Conservation (phyloP, 2,113 vertebrate species). For the Strix aluco region DNA sequence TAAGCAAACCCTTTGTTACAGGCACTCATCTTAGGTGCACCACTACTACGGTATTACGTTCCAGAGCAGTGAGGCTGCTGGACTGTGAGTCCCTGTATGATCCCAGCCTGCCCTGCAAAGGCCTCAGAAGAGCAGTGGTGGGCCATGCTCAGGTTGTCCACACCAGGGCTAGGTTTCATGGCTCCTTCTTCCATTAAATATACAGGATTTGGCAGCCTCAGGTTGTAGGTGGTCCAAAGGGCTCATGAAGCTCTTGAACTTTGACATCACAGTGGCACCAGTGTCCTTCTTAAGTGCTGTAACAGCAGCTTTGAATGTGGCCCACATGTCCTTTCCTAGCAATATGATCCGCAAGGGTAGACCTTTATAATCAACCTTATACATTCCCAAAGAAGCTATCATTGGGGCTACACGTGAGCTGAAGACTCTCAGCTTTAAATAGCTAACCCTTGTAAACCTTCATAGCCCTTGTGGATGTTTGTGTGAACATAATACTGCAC, state of each 20-base stretch:
- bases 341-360: not conserved
- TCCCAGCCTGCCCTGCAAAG: not conserved
- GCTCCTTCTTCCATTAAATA: not conserved
- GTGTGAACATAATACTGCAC: not conserved
- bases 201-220: not conserved
- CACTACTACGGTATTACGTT: not conserved
- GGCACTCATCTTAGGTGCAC: not conserved
- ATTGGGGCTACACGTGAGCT: not conserved
- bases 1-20: not conserved
- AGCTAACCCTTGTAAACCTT: not conserved
- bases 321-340: not conserved
- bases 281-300: not conserved
- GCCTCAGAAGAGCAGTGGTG: not conserved
- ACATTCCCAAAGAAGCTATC: not conserved
- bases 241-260: not conserved
- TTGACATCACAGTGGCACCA: not conserved
- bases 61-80: not conserved
- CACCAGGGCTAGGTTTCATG: not conserved
- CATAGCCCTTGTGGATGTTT: not conserved
- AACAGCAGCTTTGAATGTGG: not conserved
- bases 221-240: not conserved
- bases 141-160: not conserved
- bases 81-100: not conserved
- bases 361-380: not conserved
- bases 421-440: not conserved